Conservation (phyloP, 2,797 vertebrate genomes). For the Anolis apletophallus region DNA sequence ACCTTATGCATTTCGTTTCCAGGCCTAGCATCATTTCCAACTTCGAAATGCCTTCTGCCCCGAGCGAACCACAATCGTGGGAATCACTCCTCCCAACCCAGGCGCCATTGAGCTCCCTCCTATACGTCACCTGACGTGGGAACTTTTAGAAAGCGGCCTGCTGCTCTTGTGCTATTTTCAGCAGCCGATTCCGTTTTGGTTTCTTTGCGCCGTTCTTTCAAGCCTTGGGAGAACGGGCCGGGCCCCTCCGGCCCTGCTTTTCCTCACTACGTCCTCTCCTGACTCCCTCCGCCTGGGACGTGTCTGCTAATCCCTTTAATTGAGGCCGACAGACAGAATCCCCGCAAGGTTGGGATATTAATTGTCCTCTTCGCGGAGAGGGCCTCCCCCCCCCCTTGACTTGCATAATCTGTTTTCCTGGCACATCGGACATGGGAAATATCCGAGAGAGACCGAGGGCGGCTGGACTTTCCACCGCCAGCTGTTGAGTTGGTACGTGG, state of each 20-base stretch:
- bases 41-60: too few relatives aligned
- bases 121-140: too few relatives aligned
- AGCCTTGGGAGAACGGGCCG: background rate
- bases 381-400: too few relatives aligned
- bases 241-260: background rate
- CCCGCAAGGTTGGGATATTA: constrained; percentile 4
- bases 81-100: background rate
- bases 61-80: too few relatives aligned
- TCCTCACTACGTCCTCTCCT: background rate
- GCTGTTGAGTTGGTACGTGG: background rate
- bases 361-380: constrained; percentile 2
- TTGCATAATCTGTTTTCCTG: background rate
- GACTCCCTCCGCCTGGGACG: background rate
- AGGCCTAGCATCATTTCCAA: too few relatives aligned
- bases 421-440: background rate
- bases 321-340: constrained; percentile 1
- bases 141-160: background rate
- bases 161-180: background rate
- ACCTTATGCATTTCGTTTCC: too few relatives aligned
- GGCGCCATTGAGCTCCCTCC: background rate
- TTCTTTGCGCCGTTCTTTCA: background rate
- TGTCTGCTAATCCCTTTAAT: constrained; percentile 9
- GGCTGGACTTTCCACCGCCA: background rate
- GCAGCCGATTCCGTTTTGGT: background rate
- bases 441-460: too few relatives aligned